Evolutionary conservation across 2,113 vertebrate genomes (phyloP).

Genomic region (Nymphicus hollandicus): DNA sequence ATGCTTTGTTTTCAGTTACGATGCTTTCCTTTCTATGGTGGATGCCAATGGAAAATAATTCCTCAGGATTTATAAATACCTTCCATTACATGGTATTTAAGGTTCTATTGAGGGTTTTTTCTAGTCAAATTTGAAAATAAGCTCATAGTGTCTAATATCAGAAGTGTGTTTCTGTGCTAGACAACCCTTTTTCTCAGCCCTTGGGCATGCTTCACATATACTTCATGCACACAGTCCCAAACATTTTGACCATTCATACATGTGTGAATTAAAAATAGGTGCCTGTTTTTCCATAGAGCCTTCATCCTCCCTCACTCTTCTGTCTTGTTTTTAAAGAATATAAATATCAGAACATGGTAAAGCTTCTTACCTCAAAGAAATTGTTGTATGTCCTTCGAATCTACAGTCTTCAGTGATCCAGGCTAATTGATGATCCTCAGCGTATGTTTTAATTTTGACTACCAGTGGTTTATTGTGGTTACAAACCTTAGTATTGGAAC

Average conservation of each 20-base stretch:
- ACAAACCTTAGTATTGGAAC: not conserved
- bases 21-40: not conserved
- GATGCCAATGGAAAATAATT: not conserved
- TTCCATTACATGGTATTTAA: not conserved
- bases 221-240: not conserved
- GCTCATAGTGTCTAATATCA: not conserved
- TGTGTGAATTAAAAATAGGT: not conserved
- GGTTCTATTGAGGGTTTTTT: not conserved
- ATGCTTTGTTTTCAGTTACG: not conserved
- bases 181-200: not conserved
- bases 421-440: not conserved
- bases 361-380: not conserved
- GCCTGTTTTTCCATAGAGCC: not conserved
- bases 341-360: not conserved
- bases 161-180: not conserved
- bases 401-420: not conserved
- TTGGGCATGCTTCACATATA: not conserved
- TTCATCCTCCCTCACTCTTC: not conserved
- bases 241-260: not conserved
- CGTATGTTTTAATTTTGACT: not conserved
- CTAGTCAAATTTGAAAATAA: not conserved
- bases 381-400: not conserved
- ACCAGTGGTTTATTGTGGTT: not conserved
- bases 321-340: not conserved
- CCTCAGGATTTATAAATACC: not conserved